Percentiles rank a stretch among this genome's conserved stretches.
phyloP scores from a whole-genome alignment of 2,113 vertebrate species.

The Pleuronectes platessa region DNA sequence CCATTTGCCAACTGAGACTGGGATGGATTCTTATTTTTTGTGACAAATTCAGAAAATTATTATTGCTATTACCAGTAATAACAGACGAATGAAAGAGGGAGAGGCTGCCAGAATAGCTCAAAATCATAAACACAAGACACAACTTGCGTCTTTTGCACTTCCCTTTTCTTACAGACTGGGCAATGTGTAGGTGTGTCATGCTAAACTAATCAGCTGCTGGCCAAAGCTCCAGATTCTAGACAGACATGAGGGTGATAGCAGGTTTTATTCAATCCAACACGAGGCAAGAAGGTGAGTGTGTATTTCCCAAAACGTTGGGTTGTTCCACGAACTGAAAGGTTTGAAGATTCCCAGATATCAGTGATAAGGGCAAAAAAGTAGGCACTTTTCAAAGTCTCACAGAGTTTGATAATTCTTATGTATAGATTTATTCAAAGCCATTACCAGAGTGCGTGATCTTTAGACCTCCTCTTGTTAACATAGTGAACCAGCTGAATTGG shows the following conservation, averaged over 20 bases:
- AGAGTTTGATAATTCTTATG: neutral
- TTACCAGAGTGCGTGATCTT: constrained; percentile 20
- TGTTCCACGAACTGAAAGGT: neutral
- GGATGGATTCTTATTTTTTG: too few species aligned
- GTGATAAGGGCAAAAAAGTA: neutral
- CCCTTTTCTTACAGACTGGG: too few species aligned
- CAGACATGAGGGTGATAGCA: neutral
- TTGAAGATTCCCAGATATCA: neutral
- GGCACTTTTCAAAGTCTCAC: neutral
- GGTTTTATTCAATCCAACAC: neutral
- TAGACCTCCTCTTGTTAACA: constrained; percentile 21
- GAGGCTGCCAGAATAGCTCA: neutral
- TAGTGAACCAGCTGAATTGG: constrained; percentile 26
- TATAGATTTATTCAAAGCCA: constrained; percentile 18
- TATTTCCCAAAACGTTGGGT: neutral
- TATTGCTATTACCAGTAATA: neutral
- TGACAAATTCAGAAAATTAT: neutral
- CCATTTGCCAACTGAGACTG: too few species aligned
- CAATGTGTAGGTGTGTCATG: neutral
- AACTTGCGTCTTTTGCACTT: neutral
- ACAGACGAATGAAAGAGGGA: neutral
- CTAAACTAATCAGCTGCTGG: neutral
- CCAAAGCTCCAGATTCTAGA: neutral
- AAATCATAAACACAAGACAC: too few species aligned
- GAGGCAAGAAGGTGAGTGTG: neutral